Base-by-base conservation (phyloP, 1,140 invertebrate species). In the Scaptodrosophila lebanonensis region DNA sequence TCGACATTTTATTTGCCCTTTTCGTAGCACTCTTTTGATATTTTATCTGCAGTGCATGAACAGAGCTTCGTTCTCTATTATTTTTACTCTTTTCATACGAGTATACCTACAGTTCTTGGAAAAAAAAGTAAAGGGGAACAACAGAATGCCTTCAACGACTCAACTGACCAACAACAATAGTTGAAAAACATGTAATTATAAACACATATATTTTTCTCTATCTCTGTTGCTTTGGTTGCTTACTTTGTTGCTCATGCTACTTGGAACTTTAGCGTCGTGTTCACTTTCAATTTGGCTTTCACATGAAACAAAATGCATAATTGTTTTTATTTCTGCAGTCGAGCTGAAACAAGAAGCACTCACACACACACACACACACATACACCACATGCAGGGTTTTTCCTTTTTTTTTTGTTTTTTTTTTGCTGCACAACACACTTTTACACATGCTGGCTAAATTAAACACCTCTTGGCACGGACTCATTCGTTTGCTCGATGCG, bases 261-360 rank as follows among this genome's bases (percentile, higher is more conserved):
- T 25, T n/a, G n/a, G n/a, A 8, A 6, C 13, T 67, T 73, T 60
- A 49, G 65, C 59, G 38, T 43, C 48, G 52, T 59, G 54, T 48
- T 79, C 63, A 60, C 50, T 72, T 72, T 67, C 67, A 79, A 77
- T 77, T 77, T 79, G 51, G 54, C 63, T 66, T 67, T 77, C 63
- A 57, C 70, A 44, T 63, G 47, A 29, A 48, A 43, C 6, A 50
- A 58, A 66, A 65, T 61, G 51, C 54, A 68, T 61, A 68, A 79
- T 63, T 66, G 59, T 63, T 66, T 58, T 63, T 43, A 51, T 52
- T 63, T 48, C 42, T 50, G 30, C 12, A 40, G 32, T 40, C 39
- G 22, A 29, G 57, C 49, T 43, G 52, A 60, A 29, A 52, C 38
- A 58, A 35, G 32, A 18, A 30, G 29, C n/a, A 72, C 67, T 72